Evolutionary conservation across 2,888 invertebrate species (phyloP).

Genomic region (Dioctria rufipes): DNA sequence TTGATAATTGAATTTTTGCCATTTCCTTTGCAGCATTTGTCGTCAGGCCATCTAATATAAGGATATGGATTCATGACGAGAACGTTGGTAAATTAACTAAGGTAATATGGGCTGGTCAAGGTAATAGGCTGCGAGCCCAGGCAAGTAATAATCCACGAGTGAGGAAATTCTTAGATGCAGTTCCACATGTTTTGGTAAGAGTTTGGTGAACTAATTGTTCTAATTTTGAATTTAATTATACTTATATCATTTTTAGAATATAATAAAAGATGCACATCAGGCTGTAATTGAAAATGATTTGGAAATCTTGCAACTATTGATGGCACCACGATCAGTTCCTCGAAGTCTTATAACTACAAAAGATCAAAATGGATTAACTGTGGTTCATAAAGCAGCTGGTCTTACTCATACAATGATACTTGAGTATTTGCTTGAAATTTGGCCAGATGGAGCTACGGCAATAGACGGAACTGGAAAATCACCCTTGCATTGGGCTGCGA

Average conservation of each 20-base stretch:
- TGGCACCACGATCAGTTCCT: slow-evolving; percentile 78
- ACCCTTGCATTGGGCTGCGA: slow-evolving; percentile 90
- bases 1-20: background rate
- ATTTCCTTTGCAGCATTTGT: slow-evolving; percentile 74
- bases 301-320: slow-evolving; percentile 75
- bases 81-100: slow-evolving; percentile 89
- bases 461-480: slow-evolving; percentile 89
- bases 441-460: slow-evolving; percentile 79
- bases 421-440: slow-evolving; percentile 80
- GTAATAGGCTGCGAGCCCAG: slow-evolving; percentile 85
- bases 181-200: slow-evolving; percentile 91
- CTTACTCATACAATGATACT: slow-evolving; percentile 83
- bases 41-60: slow-evolving; percentile 88
- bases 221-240: background rate
- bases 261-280: slow-evolving; percentile 85
- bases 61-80: slow-evolving; percentile 96
- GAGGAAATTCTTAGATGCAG: slow-evolving; percentile 89
- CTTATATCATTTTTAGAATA: slow-evolving; percentile 75
- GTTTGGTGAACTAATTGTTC: background rate
- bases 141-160: slow-evolving; percentile 88
- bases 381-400: slow-evolving; percentile 92
- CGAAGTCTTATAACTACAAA: slow-evolving; percentile 82
- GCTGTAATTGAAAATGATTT: slow-evolving; percentile 85
- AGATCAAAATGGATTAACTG: slow-evolving; percentile 85
- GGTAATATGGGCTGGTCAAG: slow-evolving; percentile 93